phyloP scores from a whole-genome alignment of 2,797 vertebrate genomes.

The Enteromius trimaculatus region DNA sequence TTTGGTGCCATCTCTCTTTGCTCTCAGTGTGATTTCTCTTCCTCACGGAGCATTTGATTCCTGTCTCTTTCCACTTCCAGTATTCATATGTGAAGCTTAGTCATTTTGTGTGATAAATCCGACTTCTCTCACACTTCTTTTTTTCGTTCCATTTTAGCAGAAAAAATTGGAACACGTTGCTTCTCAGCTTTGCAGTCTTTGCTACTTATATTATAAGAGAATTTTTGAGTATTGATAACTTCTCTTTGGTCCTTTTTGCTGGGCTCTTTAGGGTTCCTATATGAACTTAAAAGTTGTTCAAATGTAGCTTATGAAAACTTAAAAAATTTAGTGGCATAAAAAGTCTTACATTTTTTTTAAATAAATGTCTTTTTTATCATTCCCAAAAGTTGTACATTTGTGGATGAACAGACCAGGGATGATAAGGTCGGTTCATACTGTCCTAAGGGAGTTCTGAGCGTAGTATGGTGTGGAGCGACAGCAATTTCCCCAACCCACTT shows the following conservation, averaged over 20 bases:
- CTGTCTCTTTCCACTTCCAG: neutral
- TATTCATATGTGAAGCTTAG: slow-evolving; percentile 3
- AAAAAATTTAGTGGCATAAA: neutral
- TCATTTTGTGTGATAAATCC: slow-evolving; percentile 22
- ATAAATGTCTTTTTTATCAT: neutral
- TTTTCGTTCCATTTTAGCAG: neutral
- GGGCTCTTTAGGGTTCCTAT: neutral
- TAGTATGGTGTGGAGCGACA: slow-evolving; percentile 1
- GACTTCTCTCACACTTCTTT: neutral
- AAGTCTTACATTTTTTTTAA: neutral
- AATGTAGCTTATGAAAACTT: neutral
- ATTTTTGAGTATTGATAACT: neutral
- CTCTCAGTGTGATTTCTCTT: slow-evolving; percentile 26
- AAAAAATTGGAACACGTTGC: neutral
- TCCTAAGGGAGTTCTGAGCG: neutral
- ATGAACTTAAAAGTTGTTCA: neutral
- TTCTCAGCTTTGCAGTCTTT: neutral
- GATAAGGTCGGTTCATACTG: neutral
- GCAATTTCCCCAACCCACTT: neutral
- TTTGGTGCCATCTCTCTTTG: slow-evolving; percentile 17
- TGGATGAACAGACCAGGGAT: neutral
- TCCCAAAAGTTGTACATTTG: neutral
- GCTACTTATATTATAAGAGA: neutral
- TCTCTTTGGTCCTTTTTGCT: neutral
- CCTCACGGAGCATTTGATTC: slow-evolving; percentile 27